phyloP scores from a whole-genome alignment of 1,140 invertebrate species.

The Solenopsis invicta region DNA sequence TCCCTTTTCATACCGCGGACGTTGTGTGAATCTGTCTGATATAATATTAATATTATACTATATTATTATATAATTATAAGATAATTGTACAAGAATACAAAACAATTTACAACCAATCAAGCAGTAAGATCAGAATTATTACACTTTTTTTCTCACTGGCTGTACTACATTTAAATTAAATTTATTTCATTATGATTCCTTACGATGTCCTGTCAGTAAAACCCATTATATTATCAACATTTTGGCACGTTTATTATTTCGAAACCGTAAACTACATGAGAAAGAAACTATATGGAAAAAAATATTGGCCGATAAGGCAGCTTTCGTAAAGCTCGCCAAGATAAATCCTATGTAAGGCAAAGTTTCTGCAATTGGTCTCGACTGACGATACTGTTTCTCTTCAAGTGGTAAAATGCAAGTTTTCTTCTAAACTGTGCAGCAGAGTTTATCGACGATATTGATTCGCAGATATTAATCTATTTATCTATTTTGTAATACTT shows the following conservation, averaged over 20 bases:
- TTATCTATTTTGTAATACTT: background rate
- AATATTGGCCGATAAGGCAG: slow-evolving; percentile 10
- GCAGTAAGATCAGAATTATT: slow-evolving; percentile 83
- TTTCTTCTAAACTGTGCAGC: background rate
- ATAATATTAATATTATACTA: slow-evolving; percentile 84
- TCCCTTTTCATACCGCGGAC: slow-evolving; percentile 82
- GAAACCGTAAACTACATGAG: background rate
- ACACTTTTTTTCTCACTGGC: slow-evolving; percentile 85
- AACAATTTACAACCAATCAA: slow-evolving; percentile 83
- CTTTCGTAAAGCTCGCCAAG: background rate
- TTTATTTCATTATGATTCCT: slow-evolving; percentile 84
- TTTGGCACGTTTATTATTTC: slow-evolving; percentile 18
- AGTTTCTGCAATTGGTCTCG: background rate
- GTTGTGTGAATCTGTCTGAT: slow-evolving; percentile 85
- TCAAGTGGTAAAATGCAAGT: slow-evolving; percentile 21
- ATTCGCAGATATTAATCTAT: background rate
- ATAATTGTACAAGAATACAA: slow-evolving; percentile 85
- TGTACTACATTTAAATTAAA: slow-evolving; percentile 86
- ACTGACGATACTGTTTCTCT: slow-evolving; percentile 18
- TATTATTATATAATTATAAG: slow-evolving; percentile 84
- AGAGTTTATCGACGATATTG: background rate
- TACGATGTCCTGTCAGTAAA: slow-evolving; percentile 45
- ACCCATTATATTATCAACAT: slow-evolving; percentile 33
- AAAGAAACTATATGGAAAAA: slow-evolving; percentile 3
- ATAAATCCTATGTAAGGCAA: background rate